Evolutionary conservation across 2,888 invertebrate species (phyloP).

Genomic region (Gastrophysa polygoni): DNA sequence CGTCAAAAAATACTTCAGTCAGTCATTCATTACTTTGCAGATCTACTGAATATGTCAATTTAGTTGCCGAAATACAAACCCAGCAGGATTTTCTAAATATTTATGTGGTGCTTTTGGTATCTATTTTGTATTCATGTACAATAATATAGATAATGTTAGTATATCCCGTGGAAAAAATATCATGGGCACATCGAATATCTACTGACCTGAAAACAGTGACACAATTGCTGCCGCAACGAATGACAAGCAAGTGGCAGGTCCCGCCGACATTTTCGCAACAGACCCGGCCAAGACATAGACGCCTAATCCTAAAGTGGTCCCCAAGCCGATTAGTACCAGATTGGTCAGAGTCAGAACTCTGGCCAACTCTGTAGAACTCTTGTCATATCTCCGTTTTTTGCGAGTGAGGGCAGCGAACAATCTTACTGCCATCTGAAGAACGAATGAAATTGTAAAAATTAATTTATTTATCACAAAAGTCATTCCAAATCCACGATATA

Average conservation of each 20-base stretch:
- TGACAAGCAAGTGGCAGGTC: slow-evolving; percentile 84
- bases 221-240: slow-evolving; percentile 87
- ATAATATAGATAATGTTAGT: too few relatives aligned
- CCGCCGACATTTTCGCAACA: slow-evolving; percentile 79
- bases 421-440: slow-evolving; percentile 17
- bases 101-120: too few relatives aligned
- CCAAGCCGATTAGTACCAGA: slow-evolving; percentile 81
- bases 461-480: too few relatives aligned
- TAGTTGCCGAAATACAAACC: too few relatives aligned
- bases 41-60: too few relatives aligned
- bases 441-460: too few relatives aligned
- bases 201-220: slow-evolving; percentile 84
- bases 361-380: slow-evolving; percentile 62
- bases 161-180: too few relatives aligned
- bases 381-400: slow-evolving; percentile 56
- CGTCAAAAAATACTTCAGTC: too few relatives aligned
- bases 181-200: not conserved
- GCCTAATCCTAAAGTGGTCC: slow-evolving; percentile 86
- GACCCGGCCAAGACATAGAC: slow-evolving; percentile 88
- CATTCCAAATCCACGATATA: too few relatives aligned
- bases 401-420: slow-evolving; percentile 49
- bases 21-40: too few relatives aligned
- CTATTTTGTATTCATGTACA: too few relatives aligned
- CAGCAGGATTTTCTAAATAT: too few relatives aligned
- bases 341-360: slow-evolving; percentile 81